Base-by-base conservation (phyloP, 2,888 invertebrate species). In the Nebria salina region DNA sequence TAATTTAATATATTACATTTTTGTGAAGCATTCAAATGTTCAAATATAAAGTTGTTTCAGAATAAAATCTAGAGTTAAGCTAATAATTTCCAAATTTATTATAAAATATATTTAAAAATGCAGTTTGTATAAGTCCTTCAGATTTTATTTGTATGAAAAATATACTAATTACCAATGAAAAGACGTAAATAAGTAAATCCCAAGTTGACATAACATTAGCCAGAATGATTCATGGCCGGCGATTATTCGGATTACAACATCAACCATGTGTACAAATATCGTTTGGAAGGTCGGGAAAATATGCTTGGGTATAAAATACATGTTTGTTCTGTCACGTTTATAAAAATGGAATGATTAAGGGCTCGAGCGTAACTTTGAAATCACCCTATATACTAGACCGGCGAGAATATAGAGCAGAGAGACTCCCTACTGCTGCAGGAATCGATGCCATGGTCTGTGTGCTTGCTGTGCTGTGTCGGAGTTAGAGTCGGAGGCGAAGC, bases 371-470 rank as follows among this genome's bases (percentile, higher is more conserved):
- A 76, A 66, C 41, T 76, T 76, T 41, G 9, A 42, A 68, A 43
- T 72, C 72, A 72, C 72, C 72, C 77, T 64, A 77, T 77, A 72
- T 34, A 34, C 26, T 72, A 75, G 7, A 66, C 7, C 54, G 13
- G 54, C 54, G 54, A 8, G 54, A 54, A 54, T 54, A 54, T 54
- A 54, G 54, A 54, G 54, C 54, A 54, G 8, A 54, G 54, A 8
- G 54, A 54, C 54, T 54, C 54, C 54, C 54, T 54, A 54, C 54
- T 54, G 54, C 54, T 68, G 68, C 68, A 15, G 25, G 34, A 70
- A 70, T 70, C 70, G 70, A 70, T 70, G 70, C 26, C 5, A 70
- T 70, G 80, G 82, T 80, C 80, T 80, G 74, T 80, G 77, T 82
- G 80, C 64, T 65, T 25, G 80, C 78, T 73, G 80, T 72, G 82